These are phyloP conservation scores for Luperina nickerlii DNA, from an alignment of 2,888 invertebrate genomes.

Conservation along the genomic window DNA sequence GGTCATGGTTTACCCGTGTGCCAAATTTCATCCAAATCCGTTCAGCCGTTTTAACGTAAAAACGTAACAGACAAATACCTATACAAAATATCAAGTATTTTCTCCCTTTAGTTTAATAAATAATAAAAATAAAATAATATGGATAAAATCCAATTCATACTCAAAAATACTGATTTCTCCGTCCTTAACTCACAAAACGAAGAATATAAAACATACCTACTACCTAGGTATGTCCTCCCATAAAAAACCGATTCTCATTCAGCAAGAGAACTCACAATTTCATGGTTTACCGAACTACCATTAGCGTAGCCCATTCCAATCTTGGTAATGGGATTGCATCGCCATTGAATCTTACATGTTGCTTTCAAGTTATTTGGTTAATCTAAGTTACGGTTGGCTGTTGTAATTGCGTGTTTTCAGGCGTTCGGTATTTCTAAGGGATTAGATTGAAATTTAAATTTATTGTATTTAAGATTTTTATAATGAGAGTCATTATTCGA, in stretches of 20 bases:
- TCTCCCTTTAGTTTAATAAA: no score
- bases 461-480: not conserved
- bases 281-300: conserved; percentile 59
- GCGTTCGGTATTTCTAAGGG: not conserved
- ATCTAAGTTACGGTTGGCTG: conserved; percentile 35
- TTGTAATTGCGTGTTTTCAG: conserved; percentile 20
- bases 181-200: not conserved
- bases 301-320: conserved; percentile 62
- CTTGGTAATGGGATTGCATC: conserved; percentile 65
- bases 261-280: conserved; percentile 57
- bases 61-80: no score
- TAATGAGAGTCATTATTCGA: no score
- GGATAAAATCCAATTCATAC: not conserved
- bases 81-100: no score
- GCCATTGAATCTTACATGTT: conserved; percentile 63
- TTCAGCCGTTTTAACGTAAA: not conserved
- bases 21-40: not conserved
- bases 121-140: no score
- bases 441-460: not conserved
- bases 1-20: no score
- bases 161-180: not conserved
- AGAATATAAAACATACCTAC: conserved; percentile 42
- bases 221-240: conserved; percentile 5
- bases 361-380: conserved; percentile 58
- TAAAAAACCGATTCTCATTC: conserved; percentile 58